phyloP scores from a whole-genome alignment of 2,797 vertebrate genomes.

The Tinamus major region DNA sequence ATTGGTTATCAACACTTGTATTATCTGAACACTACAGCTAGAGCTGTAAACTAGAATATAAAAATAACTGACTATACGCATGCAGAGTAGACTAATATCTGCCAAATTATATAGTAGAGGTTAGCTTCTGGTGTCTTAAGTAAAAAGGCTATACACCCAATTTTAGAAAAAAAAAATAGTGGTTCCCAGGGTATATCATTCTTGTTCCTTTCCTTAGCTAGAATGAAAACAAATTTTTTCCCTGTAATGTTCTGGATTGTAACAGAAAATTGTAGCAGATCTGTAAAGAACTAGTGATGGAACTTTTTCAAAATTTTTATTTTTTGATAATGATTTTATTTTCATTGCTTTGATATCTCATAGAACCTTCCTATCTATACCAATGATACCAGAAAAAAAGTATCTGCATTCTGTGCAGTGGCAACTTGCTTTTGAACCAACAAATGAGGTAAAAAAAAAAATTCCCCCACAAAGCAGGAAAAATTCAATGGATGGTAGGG shows the following conservation, averaged over 20 bases:
- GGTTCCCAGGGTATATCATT: constrained; percentile 54
- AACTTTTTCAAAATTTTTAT: not conserved
- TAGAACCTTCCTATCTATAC: not conserved
- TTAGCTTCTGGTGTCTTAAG: constrained; percentile 21
- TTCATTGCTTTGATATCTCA: not conserved
- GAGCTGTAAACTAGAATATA: not conserved
- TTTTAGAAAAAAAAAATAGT: constrained; percentile 55
- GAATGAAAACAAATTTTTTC: not conserved
- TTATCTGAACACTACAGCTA: not conserved
- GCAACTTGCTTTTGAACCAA: not conserved
- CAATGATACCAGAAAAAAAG: not conserved
- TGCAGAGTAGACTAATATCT: not conserved
- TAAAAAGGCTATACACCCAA: not conserved
- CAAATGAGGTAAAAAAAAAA: not conserved
- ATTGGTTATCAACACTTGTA: not conserved
- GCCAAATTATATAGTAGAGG: not conserved
- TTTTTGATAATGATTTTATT: not conserved
- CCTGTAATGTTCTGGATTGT: not conserved
- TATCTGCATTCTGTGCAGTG: not conserved
- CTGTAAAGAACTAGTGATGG: not conserved
- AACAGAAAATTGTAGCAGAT: rapidly evolving
- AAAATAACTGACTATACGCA: constrained; percentile 25
- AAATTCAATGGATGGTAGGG: not conserved
- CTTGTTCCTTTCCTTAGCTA: not conserved
- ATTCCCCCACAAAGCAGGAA: not conserved